Base-by-base conservation (phyloP, 1,140 invertebrate genomes). In the Drosophila rufa region DNA sequence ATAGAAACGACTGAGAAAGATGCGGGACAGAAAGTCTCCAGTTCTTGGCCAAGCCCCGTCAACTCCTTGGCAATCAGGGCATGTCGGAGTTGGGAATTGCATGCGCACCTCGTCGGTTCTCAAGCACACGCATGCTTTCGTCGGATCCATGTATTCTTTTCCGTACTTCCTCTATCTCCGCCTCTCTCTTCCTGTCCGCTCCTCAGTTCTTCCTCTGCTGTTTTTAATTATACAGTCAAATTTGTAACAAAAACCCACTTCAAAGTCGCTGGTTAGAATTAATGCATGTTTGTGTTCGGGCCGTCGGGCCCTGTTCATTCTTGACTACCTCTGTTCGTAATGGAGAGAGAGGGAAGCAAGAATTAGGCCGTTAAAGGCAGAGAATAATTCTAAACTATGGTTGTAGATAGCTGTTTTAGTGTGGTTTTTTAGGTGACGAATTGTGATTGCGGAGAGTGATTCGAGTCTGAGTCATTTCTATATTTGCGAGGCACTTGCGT, bases 241-340 rank as follows among this genome's bases (percentile, higher is more conserved):
- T 77, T 80, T 61, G 77, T 84, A 80, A 80, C 77, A 55, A 78
- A 84, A 83, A 83, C 73, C 78, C 68, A 79, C 71, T 79, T 83
- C 55, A 71, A 65, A 71, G 57, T 62, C 14, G 36, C 22, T 67
- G 43, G 46, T 45, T 8, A 7, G 38, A 51, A 69, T 62, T 65
- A 66, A 47, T 62, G 55, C 74, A 60, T 66, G 36, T 60, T 80
- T 38, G 56, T 53, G 38, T 53, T 74, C 42, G 69, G 42, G 57
- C 12, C 33, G 47, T 74, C 42, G 69, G 42, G 57, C 12, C 46
- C 50, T 69, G 14, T 48, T 50, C 7, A 46, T 51, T 27, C 22
- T 45, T 36, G 56, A 42, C 17, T 45, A 42, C 50, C 46, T 59
- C 48, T 62, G 53, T 76, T 55, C 38, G 47, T 66, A 36, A 67